Percentiles rank a stretch among this genome's conserved stretches.
These are phyloP conservation scores for Pilophorus perplexus DNA, from an alignment of 2,888 invertebrate species.

Conservation along the genomic window DNA sequence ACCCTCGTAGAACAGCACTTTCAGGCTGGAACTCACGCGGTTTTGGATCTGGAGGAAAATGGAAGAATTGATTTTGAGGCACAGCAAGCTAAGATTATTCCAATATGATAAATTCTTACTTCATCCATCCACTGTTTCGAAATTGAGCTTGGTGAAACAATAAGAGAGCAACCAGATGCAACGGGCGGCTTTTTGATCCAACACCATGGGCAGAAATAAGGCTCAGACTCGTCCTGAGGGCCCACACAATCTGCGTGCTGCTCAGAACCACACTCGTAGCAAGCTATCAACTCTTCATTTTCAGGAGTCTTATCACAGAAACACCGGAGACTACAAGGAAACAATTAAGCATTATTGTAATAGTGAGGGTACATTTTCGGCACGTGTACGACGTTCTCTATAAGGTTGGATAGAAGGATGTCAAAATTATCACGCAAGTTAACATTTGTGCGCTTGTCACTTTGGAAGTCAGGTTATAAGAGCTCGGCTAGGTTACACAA, in stretches of 20 bases:
- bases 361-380: no score
- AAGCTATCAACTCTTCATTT: slow-evolving; percentile 52
- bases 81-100: no score
- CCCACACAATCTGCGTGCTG: slow-evolving; percentile 67
- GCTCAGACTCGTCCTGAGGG: slow-evolving; percentile 52
- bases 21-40: slow-evolving; percentile 58
- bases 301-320: slow-evolving; percentile 53
- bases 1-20: slow-evolving; percentile 59
- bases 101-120: slow-evolving; percentile 45
- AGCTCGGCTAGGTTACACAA: no score
- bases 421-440: no score
- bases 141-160: slow-evolving; percentile 67
- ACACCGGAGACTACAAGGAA: slow-evolving; percentile 51
- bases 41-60: slow-evolving; percentile 57
- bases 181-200: slow-evolving; percentile 57
- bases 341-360: no score
- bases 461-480: no score
- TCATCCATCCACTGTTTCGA: slow-evolving; percentile 71
- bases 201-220: slow-evolving; percentile 66
- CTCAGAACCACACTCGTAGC: slow-evolving; percentile 58
- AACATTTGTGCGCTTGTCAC: no score
- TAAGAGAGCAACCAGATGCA: slow-evolving; percentile 64
- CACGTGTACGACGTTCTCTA: no score
- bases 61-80: no score
- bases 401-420: no score